Conservation (phyloP, 2,888 invertebrate species). For the Stenurella melanura region DNA sequence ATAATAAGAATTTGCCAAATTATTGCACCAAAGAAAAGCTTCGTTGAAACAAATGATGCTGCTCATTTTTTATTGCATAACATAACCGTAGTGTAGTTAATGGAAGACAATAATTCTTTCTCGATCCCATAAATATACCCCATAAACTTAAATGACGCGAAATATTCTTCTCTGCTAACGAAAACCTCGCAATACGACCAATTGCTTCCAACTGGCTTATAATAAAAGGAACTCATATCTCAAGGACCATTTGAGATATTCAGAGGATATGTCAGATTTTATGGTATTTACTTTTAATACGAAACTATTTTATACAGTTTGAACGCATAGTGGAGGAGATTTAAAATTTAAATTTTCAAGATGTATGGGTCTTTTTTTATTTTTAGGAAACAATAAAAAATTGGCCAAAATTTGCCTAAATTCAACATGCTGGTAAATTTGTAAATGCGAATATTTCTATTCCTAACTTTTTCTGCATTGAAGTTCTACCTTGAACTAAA, state of each 20-base stretch:
- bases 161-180: constrained; percentile 41
- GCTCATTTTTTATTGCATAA: constrained; percentile 37
- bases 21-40: constrained; percentile 20
- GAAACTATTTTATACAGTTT: neutral
- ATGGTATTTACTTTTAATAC: constrained; percentile 31
- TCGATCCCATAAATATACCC: constrained; percentile 45
- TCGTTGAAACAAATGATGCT: constrained; percentile 35
- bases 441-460: no score
- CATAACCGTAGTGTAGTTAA: constrained; percentile 41
- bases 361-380: no score
- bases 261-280: constrained; percentile 18
- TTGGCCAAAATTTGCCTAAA: no score
- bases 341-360: neutral
- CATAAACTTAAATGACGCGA: constrained; percentile 47
- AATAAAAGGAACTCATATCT: constrained; percentile 35
- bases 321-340: neutral
- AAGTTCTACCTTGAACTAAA: no score
- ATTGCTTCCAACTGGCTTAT: constrained; percentile 35
- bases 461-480: no score
- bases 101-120: constrained; percentile 46
- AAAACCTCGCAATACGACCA: constrained; percentile 41
- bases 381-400: no score
- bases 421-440: no score
- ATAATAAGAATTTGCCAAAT: constrained; percentile 46
- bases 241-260: constrained; percentile 34